Evolutionary conservation across 2,113 vertebrate species (phyloP).

Genomic region (Paralichthys olivaceus): DNA sequence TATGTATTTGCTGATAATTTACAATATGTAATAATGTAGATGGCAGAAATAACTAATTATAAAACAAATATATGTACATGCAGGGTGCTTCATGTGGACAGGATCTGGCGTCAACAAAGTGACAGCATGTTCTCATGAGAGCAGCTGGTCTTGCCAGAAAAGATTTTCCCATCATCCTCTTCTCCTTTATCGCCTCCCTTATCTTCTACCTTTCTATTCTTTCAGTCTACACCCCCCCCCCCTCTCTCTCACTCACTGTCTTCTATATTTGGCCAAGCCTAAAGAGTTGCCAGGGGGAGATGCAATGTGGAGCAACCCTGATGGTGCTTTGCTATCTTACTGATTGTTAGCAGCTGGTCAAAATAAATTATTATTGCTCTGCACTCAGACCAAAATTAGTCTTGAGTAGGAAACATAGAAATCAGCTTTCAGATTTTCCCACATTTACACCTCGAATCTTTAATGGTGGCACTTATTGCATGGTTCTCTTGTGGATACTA

Average conservation of each 20-base stretch:
- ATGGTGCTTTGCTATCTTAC: slow-evolving; percentile 63
- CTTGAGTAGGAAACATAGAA: slow-evolving; percentile 41
- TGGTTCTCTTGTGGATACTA: slow-evolving; percentile 56
- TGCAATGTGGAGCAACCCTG: slow-evolving; percentile 66
- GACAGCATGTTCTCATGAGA: slow-evolving; percentile 67
- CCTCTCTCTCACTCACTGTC: slow-evolving; percentile 15
- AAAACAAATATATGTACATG: not conserved
- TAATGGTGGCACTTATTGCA: slow-evolving; percentile 40
- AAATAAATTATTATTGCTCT: slow-evolving; percentile 65
- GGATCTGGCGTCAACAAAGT: slow-evolving; percentile 55
- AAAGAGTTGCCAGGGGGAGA: slow-evolving; percentile 66
- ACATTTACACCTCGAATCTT: slow-evolving; percentile 28
- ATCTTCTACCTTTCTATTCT: slow-evolving; percentile 24
- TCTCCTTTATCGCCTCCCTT: slow-evolving; percentile 32
- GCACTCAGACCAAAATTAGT: slow-evolving; percentile 60
- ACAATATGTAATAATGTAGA: not conserved
- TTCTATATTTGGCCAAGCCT: slow-evolving; percentile 70
- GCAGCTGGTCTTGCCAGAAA: slow-evolving; percentile 65
- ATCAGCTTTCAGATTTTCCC: slow-evolving; percentile 24
- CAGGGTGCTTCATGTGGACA: slow-evolving; percentile 27
- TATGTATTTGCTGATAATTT: no score
- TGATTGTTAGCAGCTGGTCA: slow-evolving; percentile 76
- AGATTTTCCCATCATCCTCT: slow-evolving; percentile 46
- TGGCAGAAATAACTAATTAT: not conserved
- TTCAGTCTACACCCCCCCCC: not conserved